These are phyloP conservation scores for Euzophera pinguis DNA, from an alignment of 2,888 invertebrate species.

Conservation along the genomic window DNA sequence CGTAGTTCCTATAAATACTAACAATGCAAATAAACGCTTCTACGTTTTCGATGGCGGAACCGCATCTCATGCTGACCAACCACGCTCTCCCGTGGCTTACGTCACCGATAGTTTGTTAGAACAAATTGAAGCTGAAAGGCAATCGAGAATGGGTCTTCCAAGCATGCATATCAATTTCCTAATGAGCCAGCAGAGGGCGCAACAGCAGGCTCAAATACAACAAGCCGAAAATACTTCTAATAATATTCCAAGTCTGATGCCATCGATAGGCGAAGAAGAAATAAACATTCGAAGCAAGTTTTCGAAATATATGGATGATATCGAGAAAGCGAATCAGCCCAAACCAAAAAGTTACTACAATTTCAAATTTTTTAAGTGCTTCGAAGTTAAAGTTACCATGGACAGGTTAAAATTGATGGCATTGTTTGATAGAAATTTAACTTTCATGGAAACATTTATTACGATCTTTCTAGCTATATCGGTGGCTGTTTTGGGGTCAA, in stretches of 20 bases:
- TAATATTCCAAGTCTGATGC: slow-evolving; percentile 67
- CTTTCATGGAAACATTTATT: slow-evolving; percentile 88
- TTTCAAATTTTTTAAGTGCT: slow-evolving; percentile 83
- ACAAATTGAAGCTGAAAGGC: slow-evolving; percentile 70
- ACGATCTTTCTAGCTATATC: slow-evolving; percentile 90
- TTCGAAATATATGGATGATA: slow-evolving; percentile 75
- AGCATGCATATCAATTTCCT: slow-evolving; percentile 74
- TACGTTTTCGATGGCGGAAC: slow-evolving; percentile 73
- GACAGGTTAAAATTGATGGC: slow-evolving; percentile 95
- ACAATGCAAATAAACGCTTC: slow-evolving; percentile 62
- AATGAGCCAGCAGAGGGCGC: slow-evolving; percentile 62
- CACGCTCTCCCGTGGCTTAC: slow-evolving; percentile 68
- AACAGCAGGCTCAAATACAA: slow-evolving; percentile 50
- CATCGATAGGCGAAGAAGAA: slow-evolving; percentile 79
- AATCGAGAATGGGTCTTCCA: slow-evolving; percentile 68
- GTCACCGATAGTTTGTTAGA: slow-evolving; percentile 72
- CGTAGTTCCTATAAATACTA: slow-evolving; percentile 68
- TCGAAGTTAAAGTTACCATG: slow-evolving; percentile 90
- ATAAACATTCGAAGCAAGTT: slow-evolving; percentile 77
- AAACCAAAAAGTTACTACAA: slow-evolving; percentile 86
- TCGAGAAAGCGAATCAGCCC: slow-evolving; percentile 74
- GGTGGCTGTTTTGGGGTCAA: slow-evolving; percentile 92
- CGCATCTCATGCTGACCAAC: slow-evolving; percentile 56
- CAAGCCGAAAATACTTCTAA: slow-evolving; percentile 51
- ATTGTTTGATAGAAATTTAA: slow-evolving; percentile 94